A percentile compares a stretch with the other conserved stretches of the same genome.
phyloP scores from a whole-genome alignment of 2,797 vertebrate genomes.

The Pipistrellus pipistrellus region DNA sequence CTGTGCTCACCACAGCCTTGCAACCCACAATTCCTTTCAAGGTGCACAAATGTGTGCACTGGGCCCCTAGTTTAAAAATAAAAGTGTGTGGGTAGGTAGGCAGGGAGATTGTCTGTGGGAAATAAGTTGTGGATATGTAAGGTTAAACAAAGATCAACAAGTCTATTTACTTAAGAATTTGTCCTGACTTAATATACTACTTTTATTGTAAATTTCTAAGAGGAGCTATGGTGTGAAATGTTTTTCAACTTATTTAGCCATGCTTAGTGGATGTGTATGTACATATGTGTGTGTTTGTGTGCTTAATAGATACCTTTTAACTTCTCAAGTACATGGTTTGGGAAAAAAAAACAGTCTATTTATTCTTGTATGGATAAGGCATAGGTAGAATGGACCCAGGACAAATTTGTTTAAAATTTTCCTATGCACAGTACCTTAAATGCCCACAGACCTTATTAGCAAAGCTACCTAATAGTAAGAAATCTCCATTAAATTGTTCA shows the following conservation, averaged over 20 bases:
- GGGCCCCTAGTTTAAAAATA: not conserved
- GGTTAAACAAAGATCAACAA: constrained; percentile 48
- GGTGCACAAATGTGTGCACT: too few species aligned
- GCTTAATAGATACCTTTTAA: not conserved
- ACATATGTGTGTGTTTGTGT: not conserved
- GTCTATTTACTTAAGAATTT: constrained; percentile 45
- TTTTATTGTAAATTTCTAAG: constrained; percentile 15
- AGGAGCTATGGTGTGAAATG: not conserved
- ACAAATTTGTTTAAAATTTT: constrained; percentile 4
- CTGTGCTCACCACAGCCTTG: too few species aligned
- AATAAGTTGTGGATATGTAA: not conserved
- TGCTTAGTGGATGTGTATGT: not conserved
- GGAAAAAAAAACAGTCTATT: not conserved
- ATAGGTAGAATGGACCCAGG: constrained; percentile 1
- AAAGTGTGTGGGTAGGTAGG: not conserved
- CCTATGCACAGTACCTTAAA: not conserved
- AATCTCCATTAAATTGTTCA: constrained; percentile 16
- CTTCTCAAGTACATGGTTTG: not conserved
- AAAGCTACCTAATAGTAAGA: constrained; percentile 17
- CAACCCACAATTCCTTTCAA: too few species aligned
- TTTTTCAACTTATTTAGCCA: not conserved
- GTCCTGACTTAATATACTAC: not conserved
- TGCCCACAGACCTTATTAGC: not conserved
- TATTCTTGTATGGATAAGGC: constrained; percentile 3
- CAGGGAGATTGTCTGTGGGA: not conserved